Percentiles rank a stretch among this genome's conserved stretches.
These are phyloP conservation scores for Netelia fuscicornis DNA, from an alignment of 2,888 invertebrate genomes.

Conservation along the genomic window DNA sequence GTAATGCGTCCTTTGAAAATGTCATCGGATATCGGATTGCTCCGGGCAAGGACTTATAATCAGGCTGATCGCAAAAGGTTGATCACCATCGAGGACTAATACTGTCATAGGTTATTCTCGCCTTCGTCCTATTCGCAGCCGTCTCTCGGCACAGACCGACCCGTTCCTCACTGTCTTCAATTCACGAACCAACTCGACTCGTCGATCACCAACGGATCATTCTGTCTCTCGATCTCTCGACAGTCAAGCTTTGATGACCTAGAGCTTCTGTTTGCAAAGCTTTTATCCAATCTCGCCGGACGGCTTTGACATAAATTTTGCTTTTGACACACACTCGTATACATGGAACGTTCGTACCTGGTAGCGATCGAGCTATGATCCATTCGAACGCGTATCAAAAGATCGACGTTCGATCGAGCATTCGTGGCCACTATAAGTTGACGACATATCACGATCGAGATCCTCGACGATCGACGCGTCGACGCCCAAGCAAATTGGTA, in stretches of 20 bases:
- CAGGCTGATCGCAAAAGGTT: slow-evolving; percentile 21
- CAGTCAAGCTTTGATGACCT: not conserved
- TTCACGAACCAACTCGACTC: not conserved
- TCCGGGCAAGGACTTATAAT: slow-evolving; percentile 2
- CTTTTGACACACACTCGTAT: too few relatives aligned
- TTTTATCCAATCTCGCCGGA: not conserved
- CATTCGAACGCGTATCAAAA: too few relatives aligned
- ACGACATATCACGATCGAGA: too few relatives aligned
- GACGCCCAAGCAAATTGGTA: too few relatives aligned
- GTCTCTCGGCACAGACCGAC: slow-evolving; percentile 10
- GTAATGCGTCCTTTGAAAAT: slow-evolving; percentile 63
- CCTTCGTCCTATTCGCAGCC: slow-evolving; percentile 4
- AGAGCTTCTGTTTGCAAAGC: not conserved
- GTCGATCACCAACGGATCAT: slow-evolving; percentile 5
- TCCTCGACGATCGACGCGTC: too few relatives aligned
- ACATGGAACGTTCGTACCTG: not conserved
- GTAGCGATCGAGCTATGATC: too few relatives aligned
- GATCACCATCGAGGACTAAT: slow-evolving; percentile 33
- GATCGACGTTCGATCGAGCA: too few relatives aligned
- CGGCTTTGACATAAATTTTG: not conserved
- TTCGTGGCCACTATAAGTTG: too few relatives aligned
- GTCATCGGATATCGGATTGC: not conserved
- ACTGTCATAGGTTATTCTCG: not conserved
- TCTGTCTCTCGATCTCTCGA: not conserved
- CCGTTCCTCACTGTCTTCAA: not conserved